Evolutionary conservation across 2,888 invertebrate genomes (phyloP), one percentile per base, ranked within the genome.

Genomic region (Stenolophus ochropezus): DNA sequence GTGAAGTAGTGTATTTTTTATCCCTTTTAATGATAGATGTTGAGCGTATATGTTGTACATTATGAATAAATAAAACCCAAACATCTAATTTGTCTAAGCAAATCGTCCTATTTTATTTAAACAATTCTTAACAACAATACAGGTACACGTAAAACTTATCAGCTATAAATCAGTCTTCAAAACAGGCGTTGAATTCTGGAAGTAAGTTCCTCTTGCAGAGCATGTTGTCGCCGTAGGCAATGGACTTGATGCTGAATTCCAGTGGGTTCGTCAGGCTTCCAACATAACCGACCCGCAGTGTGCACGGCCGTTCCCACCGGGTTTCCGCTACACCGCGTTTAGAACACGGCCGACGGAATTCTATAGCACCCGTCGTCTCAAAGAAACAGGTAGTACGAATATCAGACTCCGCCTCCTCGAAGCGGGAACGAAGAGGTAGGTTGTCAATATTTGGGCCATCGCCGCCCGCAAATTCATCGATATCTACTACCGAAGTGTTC

Each of bases 1-100:
- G 65, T 69, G 20, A 21, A 27, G 51, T 78, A 78, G 77, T 78
- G 47, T 78, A 69, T 78, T 78, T 78, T 78, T 69, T 53, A 78
- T 78, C 78, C 69, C 78, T 51, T 49, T 49, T 16, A 65, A 16
- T 33, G 56, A n/a, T 69, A 78, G 25, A 51, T 78, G 51, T 65
- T 65, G 42, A 69, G 49, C 78, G 58, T 58, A 78, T 65, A 51
- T 47, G 23, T 25, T 78, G 56, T 61, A 78, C 21, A 78, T 78
- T 47, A 47, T 11, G 20, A 47, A 77, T 42, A 73, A 73, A 73
- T 73, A 73, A 73, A 73, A 61, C 61, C 18, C 65, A 21, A 71
- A 47, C 47, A 73, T 73, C 23, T 73, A 73, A 73, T 73, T 73
- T 73, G 73, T 49, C 73, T 73, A 73, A 18, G 21, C 65, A 69